phyloP scores from a whole-genome alignment of 2,113 vertebrate genomes.

The Myxocyprinus asiaticus region DNA sequence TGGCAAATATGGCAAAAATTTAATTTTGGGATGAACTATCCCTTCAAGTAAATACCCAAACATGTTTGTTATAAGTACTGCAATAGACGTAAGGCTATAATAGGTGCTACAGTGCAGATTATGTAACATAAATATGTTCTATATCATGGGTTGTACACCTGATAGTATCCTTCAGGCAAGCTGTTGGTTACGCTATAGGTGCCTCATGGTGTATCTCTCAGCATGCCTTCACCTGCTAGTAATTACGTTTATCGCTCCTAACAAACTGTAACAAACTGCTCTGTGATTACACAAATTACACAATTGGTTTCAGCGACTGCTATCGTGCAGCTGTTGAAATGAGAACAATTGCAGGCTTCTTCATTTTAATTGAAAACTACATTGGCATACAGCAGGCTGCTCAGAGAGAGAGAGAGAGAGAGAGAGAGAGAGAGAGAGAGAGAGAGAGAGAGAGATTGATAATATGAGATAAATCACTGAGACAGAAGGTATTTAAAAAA shows the following conservation, averaged over 20 bases:
- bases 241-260: slow-evolving; percentile 53
- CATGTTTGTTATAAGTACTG: too few relatives aligned
- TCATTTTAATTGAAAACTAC: slow-evolving; percentile 52
- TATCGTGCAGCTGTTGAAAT: slow-evolving; percentile 52
- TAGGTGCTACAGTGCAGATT: not conserved
- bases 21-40: too few relatives aligned
- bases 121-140: not conserved
- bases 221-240: slow-evolving; percentile 53
- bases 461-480: not conserved
- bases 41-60: too few relatives aligned
- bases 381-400: slow-evolving; percentile 5
- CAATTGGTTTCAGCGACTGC: slow-evolving; percentile 57
- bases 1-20: too few relatives aligned
- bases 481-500: too few relatives aligned
- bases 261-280: slow-evolving; percentile 41
- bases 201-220: not conserved
- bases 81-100: not conserved
- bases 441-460: not conserved
- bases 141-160: not conserved
- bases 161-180: not conserved
- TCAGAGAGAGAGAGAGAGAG: not conserved
- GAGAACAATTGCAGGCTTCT: slow-evolving; percentile 47
- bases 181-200: slow-evolving; percentile 5
- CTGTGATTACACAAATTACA: slow-evolving; percentile 57
- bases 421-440: not conserved